phyloP scores from a whole-genome alignment of 2,888 invertebrate genomes.

The Smittia sp. region DNA sequence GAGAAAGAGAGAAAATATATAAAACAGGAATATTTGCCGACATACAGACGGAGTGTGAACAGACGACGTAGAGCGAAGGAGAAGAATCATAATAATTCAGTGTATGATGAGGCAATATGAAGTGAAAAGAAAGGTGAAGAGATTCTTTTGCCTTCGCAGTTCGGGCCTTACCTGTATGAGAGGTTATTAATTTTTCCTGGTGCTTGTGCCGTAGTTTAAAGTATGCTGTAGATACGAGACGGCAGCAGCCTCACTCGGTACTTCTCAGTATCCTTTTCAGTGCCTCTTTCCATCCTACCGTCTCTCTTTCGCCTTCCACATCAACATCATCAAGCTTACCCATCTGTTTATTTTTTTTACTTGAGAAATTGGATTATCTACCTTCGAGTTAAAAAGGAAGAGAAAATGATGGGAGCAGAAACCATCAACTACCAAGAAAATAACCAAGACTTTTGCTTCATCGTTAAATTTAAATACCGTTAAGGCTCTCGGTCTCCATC shows the following conservation, averaged over 20 bases:
- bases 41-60: constrained; percentile 12
- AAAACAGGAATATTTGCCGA: constrained; percentile 1
- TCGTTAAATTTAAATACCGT: constrained; percentile 22
- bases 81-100: constrained; percentile 33
- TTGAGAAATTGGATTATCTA: constrained; percentile 37
- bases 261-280: not conserved
- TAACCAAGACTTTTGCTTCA: not conserved
- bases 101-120: constrained; percentile 36
- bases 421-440: constrained; percentile 3
- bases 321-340: constrained; percentile 9
- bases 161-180: constrained; percentile 13
- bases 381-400: not conserved
- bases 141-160: not conserved
- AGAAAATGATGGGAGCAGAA: not conserved
- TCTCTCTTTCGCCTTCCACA: not conserved
- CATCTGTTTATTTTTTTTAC: constrained; percentile 33
- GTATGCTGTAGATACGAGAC: not conserved
- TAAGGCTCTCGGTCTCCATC: not conserved
- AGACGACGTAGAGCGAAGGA: not conserved
- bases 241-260: not conserved
- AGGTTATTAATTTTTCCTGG: constrained; percentile 25
- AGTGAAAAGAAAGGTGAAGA: constrained; percentile 35
- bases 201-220: not conserved
- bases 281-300: not conserved
- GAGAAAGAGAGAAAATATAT: not conserved